A percentile compares a stretch with the other conserved stretches of the same genome.
Evolutionary conservation across 2,797 vertebrate species (phyloP).

Genomic region (Bothrops alternatus): DNA sequence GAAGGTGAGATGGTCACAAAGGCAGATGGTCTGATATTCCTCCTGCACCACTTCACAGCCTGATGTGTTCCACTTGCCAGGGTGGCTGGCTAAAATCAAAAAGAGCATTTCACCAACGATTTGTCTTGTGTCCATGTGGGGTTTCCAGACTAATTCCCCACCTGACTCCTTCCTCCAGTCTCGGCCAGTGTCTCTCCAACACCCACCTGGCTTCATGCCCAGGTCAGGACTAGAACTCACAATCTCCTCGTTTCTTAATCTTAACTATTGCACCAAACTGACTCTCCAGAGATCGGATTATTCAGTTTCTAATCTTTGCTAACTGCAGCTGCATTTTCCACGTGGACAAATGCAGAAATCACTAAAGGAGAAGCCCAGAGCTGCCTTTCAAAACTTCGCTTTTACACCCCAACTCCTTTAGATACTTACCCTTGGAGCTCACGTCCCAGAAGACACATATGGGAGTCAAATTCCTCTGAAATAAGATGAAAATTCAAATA

Average conservation of each 20-base stretch:
- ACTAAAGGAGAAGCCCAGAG: background rate
- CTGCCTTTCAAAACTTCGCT: too few relatives aligned
- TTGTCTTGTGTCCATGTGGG: background rate
- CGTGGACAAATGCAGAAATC: background rate
- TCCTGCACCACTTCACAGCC: slow-evolving; percentile 76
- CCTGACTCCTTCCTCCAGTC: background rate
- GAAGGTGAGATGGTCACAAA: slow-evolving; percentile 90
- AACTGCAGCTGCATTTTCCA: background rate
- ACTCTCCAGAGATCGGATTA: background rate
- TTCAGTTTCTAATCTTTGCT: too few relatives aligned
- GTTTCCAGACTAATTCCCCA: background rate
- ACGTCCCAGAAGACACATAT: slow-evolving; percentile 73
- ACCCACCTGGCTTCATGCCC: background rate
- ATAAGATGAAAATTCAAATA: slow-evolving; percentile 36
- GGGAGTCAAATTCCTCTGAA: slow-evolving; percentile 61
- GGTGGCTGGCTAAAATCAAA: slow-evolving; percentile 37
- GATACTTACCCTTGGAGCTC: slow-evolving; percentile 60
- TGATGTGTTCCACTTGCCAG: slow-evolving; percentile 72
- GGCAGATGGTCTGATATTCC: slow-evolving; percentile 75
- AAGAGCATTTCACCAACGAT: background rate
- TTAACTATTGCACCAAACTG: background rate
- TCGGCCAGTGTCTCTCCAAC: fast-evolving
- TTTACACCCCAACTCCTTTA: background rate
- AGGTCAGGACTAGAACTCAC: background rate
- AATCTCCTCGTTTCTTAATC: background rate